These are phyloP conservation scores for Solenodon paradoxus DNA, from an alignment of 2,113 vertebrate genomes.

Conservation along the genomic window DNA sequence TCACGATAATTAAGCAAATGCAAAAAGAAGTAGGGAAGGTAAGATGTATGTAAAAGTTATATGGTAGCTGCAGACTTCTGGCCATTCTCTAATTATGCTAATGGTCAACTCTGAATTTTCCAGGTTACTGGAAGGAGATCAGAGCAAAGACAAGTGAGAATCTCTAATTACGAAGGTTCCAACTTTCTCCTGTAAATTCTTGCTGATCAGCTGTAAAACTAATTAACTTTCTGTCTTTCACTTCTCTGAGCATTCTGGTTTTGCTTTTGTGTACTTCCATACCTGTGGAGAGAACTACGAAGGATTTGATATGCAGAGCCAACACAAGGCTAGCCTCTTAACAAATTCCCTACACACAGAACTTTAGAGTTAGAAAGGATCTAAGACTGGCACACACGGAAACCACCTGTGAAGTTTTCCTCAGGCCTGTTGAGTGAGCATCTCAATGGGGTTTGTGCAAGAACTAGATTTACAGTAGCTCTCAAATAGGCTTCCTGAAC, in stretches of 20 bases:
- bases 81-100: background rate
- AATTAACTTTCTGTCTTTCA: background rate
- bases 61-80: background rate
- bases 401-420: background rate
- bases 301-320: background rate
- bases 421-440: background rate
- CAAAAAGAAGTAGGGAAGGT: background rate
- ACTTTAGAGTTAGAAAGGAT: background rate
- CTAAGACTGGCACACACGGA: background rate
- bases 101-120: background rate
- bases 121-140: background rate
- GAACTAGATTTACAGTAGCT: background rate
- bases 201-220: background rate
- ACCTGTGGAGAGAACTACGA: background rate
- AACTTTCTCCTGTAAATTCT: background rate
- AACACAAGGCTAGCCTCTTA: background rate
- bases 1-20: background rate
- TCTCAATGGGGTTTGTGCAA: background rate
- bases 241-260: background rate
- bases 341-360: background rate
- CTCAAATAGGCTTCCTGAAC: background rate
- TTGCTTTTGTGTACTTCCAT: background rate
- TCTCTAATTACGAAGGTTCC: background rate
- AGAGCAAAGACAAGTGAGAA: background rate
- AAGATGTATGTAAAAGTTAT: background rate